phyloP scores from a whole-genome alignment of 2,797 vertebrate species.

The Phoebastria nigripes region DNA sequence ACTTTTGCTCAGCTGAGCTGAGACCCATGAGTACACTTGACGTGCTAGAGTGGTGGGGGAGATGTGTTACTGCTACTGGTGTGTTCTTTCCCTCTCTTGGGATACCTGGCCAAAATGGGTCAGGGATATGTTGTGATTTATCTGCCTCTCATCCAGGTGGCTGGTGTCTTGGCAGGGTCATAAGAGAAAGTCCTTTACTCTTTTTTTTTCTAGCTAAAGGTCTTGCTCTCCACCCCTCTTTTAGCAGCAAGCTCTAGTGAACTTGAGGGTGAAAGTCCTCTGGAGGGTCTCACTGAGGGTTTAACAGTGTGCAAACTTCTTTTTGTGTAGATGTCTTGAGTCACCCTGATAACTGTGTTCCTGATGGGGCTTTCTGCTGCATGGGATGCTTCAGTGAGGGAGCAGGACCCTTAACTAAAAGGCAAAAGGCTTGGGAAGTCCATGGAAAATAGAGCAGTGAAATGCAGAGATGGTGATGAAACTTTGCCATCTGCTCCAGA shows the following conservation, averaged over 20 bases:
- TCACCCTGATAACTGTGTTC: background rate
- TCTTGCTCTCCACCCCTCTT: background rate
- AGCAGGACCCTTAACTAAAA: background rate
- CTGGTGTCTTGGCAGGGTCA: background rate
- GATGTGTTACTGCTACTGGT: background rate
- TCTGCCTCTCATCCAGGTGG: background rate
- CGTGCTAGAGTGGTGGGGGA: background rate
- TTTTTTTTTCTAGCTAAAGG: background rate
- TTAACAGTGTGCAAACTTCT: background rate
- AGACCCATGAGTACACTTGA: background rate
- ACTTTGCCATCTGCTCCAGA: constrained; percentile 22
- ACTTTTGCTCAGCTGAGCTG: background rate
- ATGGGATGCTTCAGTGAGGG: background rate
- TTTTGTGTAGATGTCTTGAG: background rate
- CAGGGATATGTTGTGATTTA: background rate
- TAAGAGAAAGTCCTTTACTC: background rate
- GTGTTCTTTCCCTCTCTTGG: background rate
- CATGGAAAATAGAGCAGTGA: background rate
- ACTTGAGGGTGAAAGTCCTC: background rate
- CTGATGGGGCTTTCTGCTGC: background rate
- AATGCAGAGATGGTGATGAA: background rate
- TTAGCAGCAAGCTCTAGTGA: background rate
- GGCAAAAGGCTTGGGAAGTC: background rate
- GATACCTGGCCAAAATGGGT: background rate
- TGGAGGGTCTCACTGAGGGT: background rate